Evolutionary conservation across 1,140 invertebrate species (phyloP).

Genomic region (Kradibia gibbosae): DNA sequence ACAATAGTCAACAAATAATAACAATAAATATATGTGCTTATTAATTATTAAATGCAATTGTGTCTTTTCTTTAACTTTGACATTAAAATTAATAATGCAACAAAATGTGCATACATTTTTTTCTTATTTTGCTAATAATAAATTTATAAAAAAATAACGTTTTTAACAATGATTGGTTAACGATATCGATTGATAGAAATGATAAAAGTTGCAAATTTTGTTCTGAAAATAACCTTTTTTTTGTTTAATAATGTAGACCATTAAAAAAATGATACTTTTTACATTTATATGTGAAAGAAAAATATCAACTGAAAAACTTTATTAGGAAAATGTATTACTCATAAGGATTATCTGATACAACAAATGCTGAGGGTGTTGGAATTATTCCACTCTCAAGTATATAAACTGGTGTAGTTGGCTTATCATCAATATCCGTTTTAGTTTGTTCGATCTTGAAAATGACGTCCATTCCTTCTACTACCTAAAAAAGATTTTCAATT

Average conservation of each 20-base stretch:
- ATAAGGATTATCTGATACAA: slow-evolving; percentile 80
- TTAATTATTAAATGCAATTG: not conserved
- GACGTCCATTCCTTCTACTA: slow-evolving; percentile 85
- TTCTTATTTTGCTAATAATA: too few relatives aligned
- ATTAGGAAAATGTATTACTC: slow-evolving; percentile 71
- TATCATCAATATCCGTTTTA: slow-evolving; percentile 83
- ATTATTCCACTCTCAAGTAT: slow-evolving; percentile 80
- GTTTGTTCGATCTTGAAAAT: slow-evolving; percentile 89
- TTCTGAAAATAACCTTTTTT: not conserved
- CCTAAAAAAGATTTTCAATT: too few relatives aligned
- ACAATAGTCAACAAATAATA: too few relatives aligned
- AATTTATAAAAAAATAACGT: too few relatives aligned
- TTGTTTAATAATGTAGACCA: not conserved
- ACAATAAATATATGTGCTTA: not conserved
- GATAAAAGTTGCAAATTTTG: not conserved
- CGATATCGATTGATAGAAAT: too few relatives aligned
- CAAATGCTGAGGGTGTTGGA: slow-evolving; percentile 75
- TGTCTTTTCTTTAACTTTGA: slow-evolving; percentile 11
- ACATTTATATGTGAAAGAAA: too few relatives aligned
- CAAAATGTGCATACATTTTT: too few relatives aligned
- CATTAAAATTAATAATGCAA: slow-evolving; percentile 4
- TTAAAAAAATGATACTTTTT: not conserved
- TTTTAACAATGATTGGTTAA: too few relatives aligned
- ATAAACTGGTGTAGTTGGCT: slow-evolving; percentile 78
- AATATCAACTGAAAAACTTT: too few relatives aligned